These are phyloP conservation scores for Oryzias woworae DNA, from an alignment of 2,113 vertebrate genomes.

Conservation along the genomic window DNA sequence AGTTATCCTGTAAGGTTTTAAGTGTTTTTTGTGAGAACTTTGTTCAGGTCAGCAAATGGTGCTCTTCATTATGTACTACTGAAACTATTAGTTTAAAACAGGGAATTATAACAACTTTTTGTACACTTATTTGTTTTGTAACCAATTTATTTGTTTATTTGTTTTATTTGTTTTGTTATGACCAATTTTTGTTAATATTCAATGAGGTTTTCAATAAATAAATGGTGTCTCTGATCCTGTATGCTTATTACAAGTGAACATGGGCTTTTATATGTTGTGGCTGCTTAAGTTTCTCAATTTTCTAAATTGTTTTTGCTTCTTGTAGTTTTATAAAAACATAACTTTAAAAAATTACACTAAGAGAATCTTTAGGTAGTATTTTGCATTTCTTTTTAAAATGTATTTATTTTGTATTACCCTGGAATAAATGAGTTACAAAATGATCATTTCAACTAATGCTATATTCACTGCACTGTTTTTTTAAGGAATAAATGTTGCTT, in stretches of 20 bases:
- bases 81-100: constrained; percentile 21
- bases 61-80: constrained; percentile 44
- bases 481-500: constrained; percentile 49
- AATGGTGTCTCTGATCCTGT: constrained; percentile 33
- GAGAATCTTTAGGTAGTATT: not conserved
- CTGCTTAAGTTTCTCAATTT: constrained; percentile 18
- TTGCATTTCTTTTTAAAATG: not conserved
- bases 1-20: not conserved
- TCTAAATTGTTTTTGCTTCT: not conserved
- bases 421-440: constrained; percentile 9
- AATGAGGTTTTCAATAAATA: constrained; percentile 4
- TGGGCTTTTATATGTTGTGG: not conserved
- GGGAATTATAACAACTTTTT: constrained; percentile 8
- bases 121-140: constrained; percentile 18
- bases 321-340: too few species aligned
- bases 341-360: too few species aligned
- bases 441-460: constrained; percentile 31
- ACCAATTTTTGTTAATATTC: not conserved
- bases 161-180: too few species aligned
- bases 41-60: constrained; percentile 38
- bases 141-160: too few species aligned
- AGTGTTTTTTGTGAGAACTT: not conserved
- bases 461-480: constrained; percentile 33
- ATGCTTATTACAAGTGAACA: not conserved
- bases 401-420: constrained; percentile 21